These are phyloP conservation scores for Crocuta crocuta DNA, from an alignment of 2,113 vertebrate species.

Conservation along the genomic window DNA sequence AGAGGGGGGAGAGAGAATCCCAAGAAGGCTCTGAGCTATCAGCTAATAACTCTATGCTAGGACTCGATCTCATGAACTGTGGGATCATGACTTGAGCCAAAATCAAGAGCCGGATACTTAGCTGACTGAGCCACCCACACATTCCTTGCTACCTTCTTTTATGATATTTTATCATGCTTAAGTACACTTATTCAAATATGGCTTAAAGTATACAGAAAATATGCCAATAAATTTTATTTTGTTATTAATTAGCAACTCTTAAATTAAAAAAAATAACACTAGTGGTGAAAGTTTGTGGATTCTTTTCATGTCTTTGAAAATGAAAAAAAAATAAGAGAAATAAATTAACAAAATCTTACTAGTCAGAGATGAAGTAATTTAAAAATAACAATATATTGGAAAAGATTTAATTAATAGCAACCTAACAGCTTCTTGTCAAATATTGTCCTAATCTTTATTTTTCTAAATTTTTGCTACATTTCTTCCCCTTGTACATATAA, in stretches of 20 bases:
- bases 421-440: not conserved
- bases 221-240: not conserved
- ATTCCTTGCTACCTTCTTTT: not conserved
- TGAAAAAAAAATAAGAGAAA: not conserved
- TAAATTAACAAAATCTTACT: not conserved
- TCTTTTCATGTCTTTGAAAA: not conserved
- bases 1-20: no score
- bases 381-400: not conserved
- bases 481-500: not conserved
- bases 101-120: no score
- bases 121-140: no score
- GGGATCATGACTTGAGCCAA: no score
- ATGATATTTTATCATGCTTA: not conserved
- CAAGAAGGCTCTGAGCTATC: no score
- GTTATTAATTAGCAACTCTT: not conserved
- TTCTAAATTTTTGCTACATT: not conserved
- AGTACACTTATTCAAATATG: not conserved
- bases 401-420: not conserved
- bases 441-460: not conserved
- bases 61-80: no score
- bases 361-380: not conserved
- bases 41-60: no score
- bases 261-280: not conserved
- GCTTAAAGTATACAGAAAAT: not conserved
- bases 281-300: not conserved